Percentiles rank a stretch among this genome's conserved stretches.
These are phyloP conservation scores for Malacoraja senta DNA, from an alignment of 2,797 vertebrate genomes.

Conservation along the genomic window DNA sequence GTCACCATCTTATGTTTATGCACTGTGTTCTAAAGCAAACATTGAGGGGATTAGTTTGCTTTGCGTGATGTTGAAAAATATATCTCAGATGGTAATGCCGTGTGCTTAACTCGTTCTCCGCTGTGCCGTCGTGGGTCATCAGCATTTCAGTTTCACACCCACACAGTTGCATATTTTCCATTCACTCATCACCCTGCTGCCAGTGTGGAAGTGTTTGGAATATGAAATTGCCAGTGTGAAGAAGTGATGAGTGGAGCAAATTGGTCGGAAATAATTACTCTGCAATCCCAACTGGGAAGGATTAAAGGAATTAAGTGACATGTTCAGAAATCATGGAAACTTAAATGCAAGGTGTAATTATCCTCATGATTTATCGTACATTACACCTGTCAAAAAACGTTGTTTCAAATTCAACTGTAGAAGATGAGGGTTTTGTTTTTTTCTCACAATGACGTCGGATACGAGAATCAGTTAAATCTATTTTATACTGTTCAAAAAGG, in stretches of 20 bases:
- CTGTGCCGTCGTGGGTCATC: not conserved
- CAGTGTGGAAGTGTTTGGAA: not conserved
- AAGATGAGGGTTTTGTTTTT: not conserved
- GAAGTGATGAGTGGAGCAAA: not conserved
- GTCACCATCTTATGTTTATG: not conserved
- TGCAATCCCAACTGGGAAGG: not conserved
- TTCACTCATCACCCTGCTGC: not conserved
- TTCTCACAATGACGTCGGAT: not conserved
- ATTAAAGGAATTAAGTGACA: not conserved
- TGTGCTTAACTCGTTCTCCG: not conserved
- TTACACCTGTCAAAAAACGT: not conserved
- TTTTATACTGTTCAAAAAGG: too few relatives aligned
- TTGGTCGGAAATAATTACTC: not conserved
- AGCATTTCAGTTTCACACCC: not conserved
- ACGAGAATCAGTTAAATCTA: not conserved
- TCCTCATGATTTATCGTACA: not conserved
- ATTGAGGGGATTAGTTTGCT: not conserved
- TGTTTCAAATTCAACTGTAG: not conserved
- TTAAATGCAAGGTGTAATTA: not conserved
- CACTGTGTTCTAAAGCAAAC: not conserved
- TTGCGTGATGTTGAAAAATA: not conserved
- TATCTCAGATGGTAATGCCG: not conserved
- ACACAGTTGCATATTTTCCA: constrained; percentile 11
- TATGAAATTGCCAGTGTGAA: not conserved
- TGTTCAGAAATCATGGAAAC: not conserved